Evolutionary conservation across 2,888 invertebrate species (phyloP).

Genomic region (Drosophila planitibia): DNA sequence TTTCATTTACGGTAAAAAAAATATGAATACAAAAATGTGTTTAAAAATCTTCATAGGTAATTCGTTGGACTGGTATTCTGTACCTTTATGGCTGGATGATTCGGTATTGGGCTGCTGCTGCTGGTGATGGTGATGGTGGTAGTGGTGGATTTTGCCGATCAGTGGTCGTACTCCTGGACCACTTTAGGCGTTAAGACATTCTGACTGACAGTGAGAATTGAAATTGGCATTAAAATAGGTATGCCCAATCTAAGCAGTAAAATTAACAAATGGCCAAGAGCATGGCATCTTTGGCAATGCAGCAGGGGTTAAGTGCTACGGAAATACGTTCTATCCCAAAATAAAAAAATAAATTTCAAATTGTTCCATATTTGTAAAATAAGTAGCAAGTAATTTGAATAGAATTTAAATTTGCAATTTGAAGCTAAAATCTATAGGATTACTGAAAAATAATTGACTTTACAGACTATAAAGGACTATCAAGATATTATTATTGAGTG

Average conservation of each 20-base stretch:
- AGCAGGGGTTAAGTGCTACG: slow-evolving; percentile 5
- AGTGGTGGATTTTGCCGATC: slow-evolving; percentile 46
- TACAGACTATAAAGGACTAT: not conserved
- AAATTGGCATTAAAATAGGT: slow-evolving; percentile 11
- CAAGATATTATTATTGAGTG: not conserved
- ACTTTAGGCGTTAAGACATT: slow-evolving; percentile 65
- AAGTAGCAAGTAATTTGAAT: not conserved
- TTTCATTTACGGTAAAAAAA: not conserved
- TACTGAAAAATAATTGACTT: not conserved
- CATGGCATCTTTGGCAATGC: not conserved
- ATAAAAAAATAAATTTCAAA: not conserved
- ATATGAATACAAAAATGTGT: slow-evolving; percentile 43
- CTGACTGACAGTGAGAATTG: slow-evolving; percentile 22
- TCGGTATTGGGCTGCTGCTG: slow-evolving; percentile 6
- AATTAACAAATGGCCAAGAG: slow-evolving; percentile 58
- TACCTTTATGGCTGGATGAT: slow-evolving; percentile 13
- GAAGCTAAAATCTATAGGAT: not conserved
- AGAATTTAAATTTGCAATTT: not conserved
- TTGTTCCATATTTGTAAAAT: not conserved
- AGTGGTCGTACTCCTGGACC: slow-evolving; percentile 35
- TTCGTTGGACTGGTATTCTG: slow-evolving; percentile 24
- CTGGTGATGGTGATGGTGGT: not conserved
- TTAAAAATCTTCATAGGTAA: slow-evolving; percentile 40
- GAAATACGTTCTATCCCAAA: not conserved
- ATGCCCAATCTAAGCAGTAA: slow-evolving; percentile 24